These are phyloP conservation scores for cat (Felis catus) DNA, from an alignment of 2,113 vertebrate species.

Conservation along the genomic window F.catus_Fca126_mat1.0 CM031412.1:57807001-57807500, in stretches of 20 bases:
- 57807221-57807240: background rate
- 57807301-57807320: background rate
- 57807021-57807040: background rate
- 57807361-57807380: no score
- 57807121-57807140: background rate
- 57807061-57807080: background rate
- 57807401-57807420: no score
- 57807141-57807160: background rate
- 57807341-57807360: background rate
- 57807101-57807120: background rate
- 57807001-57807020: background rate
- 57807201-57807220: background rate
- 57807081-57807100: background rate
- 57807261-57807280: background rate
- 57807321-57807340: background rate
- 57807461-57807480: no score
- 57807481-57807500: no score
- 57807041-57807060: background rate
- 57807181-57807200: background rate
- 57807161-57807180: background rate
- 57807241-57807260: background rate
- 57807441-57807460: no score
- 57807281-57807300: background rate
- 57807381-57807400: no score
- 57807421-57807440: no score